These are phyloP conservation scores for Sclerurus mexicanus DNA, from an alignment of 2,113 vertebrate genomes.

Conservation along the genomic window DNA sequence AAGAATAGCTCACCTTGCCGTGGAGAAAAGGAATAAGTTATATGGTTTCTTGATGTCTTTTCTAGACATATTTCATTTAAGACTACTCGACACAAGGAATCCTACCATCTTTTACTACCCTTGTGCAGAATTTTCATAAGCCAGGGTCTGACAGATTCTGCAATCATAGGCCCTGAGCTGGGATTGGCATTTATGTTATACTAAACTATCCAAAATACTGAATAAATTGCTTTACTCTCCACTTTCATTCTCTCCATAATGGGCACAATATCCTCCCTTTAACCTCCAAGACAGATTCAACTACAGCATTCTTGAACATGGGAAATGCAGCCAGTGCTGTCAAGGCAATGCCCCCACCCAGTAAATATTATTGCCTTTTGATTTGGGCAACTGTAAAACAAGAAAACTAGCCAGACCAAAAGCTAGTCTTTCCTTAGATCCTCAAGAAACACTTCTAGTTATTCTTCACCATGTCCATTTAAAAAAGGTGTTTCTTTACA, in stretches of 20 bases:
- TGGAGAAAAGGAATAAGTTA: not conserved
- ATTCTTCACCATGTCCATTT: not conserved
- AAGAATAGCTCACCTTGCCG: not conserved
- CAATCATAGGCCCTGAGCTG: not conserved
- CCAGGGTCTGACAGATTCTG: not conserved
- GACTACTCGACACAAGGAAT: not conserved
- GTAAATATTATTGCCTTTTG: not conserved
- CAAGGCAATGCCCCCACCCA: not conserved
- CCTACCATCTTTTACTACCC: not conserved
- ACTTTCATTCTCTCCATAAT: not conserved
- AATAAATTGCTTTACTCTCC: not conserved
- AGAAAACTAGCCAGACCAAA: not conserved
- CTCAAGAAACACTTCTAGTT: not conserved
- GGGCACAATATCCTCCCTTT: not conserved
- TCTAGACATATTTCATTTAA: not conserved
- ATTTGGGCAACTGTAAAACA: not conserved
- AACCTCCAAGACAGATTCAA: not conserved
- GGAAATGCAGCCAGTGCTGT: not conserved
- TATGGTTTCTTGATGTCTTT: not conserved
- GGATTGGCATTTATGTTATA: not conserved
- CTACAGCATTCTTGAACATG: not conserved
- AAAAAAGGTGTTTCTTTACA: not conserved
- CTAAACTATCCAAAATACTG: not conserved
- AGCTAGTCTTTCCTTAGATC: not conserved
- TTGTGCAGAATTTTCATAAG: not conserved